Base-by-base conservation (phyloP, 1,140 invertebrate species). In the Penaeus japonicus region DNA sequence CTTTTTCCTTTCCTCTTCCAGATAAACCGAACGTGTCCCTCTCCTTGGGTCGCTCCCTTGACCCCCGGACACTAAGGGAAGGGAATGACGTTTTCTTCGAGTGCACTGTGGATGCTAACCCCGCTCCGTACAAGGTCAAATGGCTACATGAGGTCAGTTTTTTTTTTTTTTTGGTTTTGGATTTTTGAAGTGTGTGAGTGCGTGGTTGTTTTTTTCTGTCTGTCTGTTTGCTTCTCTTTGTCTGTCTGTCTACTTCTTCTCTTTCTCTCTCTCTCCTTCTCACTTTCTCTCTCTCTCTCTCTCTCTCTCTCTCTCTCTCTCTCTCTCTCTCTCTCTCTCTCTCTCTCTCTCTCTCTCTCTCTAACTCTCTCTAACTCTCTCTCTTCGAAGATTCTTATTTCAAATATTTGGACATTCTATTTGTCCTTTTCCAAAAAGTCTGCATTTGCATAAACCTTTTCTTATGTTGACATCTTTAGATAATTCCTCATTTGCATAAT, bases 11-110 rank as follows among this genome's bases (percentile, higher is more conserved):
- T 47, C 12, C 32, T 70, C 18, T 32, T 27, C 17, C 84, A 87
- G 85, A 82, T 70, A 87, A 87, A 17, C 85, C 85, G 15, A 80
- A 47, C 62, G 85, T 87, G 12, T 81, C 35, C 47, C 78, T 87
- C 3, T 62, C 39, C 78, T 59, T 87, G 10, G 85, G 85, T 2
- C 39, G 78, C 4, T 35, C 85, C 1, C 79, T 87, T 4, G 39
- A 87, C 78, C 39, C 78, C 10, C 22, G 10, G 24, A 82, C 30
- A 2, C 59, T 98, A 90, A 96, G 96, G 92, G 96, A 97, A 93
- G 96, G 96, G 62, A 96, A 97, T 92, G 96, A 97, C 93, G 96
- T 97, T 84, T 97, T 97, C 92, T 97, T 97, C 92, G 96, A 96
- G 92, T 98, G 97, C 93, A 95, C 96, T 92, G 95, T 97, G 86